Percentiles rank a stretch among this genome's conserved stretches.
Evolutionary conservation across 2,113 vertebrate species (phyloP).

Genomic region (Pogonocichla stellata): DNA sequence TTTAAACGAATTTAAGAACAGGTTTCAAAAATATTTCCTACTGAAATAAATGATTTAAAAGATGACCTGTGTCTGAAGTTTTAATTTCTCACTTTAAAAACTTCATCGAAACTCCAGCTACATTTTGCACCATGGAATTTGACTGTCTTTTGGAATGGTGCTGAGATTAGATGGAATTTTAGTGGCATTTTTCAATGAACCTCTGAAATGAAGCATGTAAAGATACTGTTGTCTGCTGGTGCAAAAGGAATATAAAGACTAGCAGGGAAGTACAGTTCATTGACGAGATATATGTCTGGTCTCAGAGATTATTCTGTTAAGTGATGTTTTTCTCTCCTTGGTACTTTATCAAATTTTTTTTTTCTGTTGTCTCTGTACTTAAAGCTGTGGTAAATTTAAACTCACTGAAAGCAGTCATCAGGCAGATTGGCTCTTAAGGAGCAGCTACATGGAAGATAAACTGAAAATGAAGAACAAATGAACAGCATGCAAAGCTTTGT

Average conservation of each 20-base stretch:
- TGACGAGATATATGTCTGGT: neutral
- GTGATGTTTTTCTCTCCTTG: neutral
- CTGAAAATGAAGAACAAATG: neutral
- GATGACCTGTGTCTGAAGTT: constrained; percentile 45
- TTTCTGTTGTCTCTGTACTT: neutral
- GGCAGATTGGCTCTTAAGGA: neutral
- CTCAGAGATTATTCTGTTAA: neutral
- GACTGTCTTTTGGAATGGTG: neutral
- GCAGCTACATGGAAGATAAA: neutral
- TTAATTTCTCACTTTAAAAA: neutral
- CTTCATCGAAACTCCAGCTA: neutral
- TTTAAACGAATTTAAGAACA: constrained; percentile 73
- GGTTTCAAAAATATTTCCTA: constrained; percentile 80
- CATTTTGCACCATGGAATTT: neutral
- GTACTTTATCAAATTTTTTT: neutral
- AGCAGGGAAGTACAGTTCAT: neutral
- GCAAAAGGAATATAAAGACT: neutral
- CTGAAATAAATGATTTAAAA: constrained; percentile 82
- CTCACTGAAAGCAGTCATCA: neutral
- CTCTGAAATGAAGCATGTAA: neutral
- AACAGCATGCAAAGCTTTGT: neutral
- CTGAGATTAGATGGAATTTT: neutral
- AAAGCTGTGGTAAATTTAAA: neutral
- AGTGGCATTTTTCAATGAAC: neutral
- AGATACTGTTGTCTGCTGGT: neutral